Conservation (phyloP, 2,797 vertebrate genomes). For the Odontamblyopus lacepedii region DNA sequence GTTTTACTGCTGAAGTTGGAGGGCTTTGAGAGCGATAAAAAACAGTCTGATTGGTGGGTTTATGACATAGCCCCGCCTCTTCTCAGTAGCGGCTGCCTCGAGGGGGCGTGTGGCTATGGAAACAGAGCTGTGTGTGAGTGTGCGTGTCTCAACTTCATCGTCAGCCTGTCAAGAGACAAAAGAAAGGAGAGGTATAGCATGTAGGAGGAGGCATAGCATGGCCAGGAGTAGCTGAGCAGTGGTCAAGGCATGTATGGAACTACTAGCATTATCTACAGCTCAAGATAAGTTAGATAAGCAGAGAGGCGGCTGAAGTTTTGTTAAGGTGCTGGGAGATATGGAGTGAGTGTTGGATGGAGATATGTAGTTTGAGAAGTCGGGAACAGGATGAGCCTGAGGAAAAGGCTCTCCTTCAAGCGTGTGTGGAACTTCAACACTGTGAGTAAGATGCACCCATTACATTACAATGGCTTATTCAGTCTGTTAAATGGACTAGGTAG, state of each 20-base stretch:
- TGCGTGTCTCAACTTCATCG: conserved; percentile 54
- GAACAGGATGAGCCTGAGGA: conserved; percentile 81
- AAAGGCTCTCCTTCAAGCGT: conserved; percentile 84
- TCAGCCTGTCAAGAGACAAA: conserved; percentile 50
- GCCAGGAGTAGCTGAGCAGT: conserved; percentile 4
- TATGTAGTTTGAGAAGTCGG: conserved; percentile 60
- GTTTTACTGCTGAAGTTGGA: conserved; percentile 14
- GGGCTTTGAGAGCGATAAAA: conserved; percentile 24
- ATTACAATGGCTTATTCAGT: neutral
- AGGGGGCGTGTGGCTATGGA: conserved; percentile 74
- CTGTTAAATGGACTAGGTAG: neutral
- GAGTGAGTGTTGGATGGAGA: conserved; percentile 27
- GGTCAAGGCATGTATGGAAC: conserved; percentile 38
- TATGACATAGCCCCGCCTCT: conserved; percentile 51
- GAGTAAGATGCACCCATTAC: conserved; percentile 53
- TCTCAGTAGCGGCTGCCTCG: conserved; percentile 35
- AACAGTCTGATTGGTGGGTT: conserved; percentile 55
- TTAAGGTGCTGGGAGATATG: conserved; percentile 25
- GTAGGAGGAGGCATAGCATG: conserved; percentile 13
- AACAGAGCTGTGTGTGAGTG: conserved; percentile 50
- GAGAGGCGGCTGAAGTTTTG: conserved; percentile 8
- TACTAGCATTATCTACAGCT: conserved; percentile 28
- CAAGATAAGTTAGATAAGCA: conserved; percentile 23
- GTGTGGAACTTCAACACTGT: conserved; percentile 80
- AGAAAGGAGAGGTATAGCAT: conserved; percentile 9